Base-by-base conservation (phyloP, 2,113 vertebrate species). In the Pardalotus punctatus region DNA sequence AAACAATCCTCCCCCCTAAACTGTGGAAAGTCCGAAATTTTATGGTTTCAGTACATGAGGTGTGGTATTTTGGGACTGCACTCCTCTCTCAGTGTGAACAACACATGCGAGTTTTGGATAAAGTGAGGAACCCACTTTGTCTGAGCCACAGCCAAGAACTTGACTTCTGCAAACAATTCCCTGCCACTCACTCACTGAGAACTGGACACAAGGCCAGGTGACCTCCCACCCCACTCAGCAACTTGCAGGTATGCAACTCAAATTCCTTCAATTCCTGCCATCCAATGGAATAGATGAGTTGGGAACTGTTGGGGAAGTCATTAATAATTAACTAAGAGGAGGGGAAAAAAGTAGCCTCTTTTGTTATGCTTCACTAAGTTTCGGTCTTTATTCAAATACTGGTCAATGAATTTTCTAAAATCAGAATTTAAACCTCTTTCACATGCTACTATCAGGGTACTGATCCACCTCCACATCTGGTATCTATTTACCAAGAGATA, bases 171-270 rank as follows among this genome's bases (percentile, higher is more conserved):
- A 87, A 94, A 85, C 14, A 64, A 70, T n/a, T 87, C 38, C 48
- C 58, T 76, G 38, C 9, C 24, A 31, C 73, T 69, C 24, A 31
- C 73, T 69, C 72, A 58, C 0, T 76, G 35, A 54, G 86, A 93
- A 71, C 56, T 51, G 33, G 65, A 87, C 82, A 93, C 54, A 89
- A 79, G 81, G 69, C 69, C 73, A 85, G 61, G 15, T 65, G 70
- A 86, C 45, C 36, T 77, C 14, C 54, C 27, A 36, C 25, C 23
- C 28, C 45, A 69, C 21, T 82, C 36, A 69, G 48, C 47, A 81
- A 51, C 48, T n/a, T 54, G 35, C 51, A 95, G 57, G 70, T 69
- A 79, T 5, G 2, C 14, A 56, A 80, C 57, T 64, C 73, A 67
- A 79, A 85, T 67, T 64, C 61, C 65, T 71, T 69, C 76, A 17